These are phyloP conservation scores for Saguinus midas DNA, from an alignment of 2,113 vertebrate species.

Conservation along the genomic window DNA sequence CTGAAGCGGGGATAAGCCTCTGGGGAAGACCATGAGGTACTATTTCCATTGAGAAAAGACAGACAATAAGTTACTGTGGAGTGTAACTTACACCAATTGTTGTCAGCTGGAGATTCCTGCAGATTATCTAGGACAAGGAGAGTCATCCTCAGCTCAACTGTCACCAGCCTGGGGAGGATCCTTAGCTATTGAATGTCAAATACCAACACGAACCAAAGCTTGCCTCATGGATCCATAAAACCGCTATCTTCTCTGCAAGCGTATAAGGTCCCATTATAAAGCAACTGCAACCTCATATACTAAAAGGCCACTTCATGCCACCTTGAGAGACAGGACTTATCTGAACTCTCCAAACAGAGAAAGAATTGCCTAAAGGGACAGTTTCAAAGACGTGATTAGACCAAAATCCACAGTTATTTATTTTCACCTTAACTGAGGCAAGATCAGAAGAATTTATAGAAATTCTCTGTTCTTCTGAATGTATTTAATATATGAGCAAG, in stretches of 20 bases:
- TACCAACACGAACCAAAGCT: not conserved
- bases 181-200: not conserved
- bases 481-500: too few relatives aligned
- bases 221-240: not conserved
- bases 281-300: not conserved
- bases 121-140: not conserved
- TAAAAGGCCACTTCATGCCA: not conserved
- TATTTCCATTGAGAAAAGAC: not conserved
- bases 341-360: not conserved
- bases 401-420: not conserved
- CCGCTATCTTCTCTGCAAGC: not conserved
- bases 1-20: not conserved
- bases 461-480: not conserved
- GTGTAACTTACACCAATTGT: not conserved
- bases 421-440: not conserved
- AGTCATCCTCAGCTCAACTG: not conserved
- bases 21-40: not conserved
- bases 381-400: not conserved
- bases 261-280: not conserved
- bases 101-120: not conserved
- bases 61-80: not conserved
- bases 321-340: not conserved
- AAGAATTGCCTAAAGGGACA: not conserved
- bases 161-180: not conserved
- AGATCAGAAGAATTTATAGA: not conserved